These are phyloP conservation scores for Folsomia candida DNA, from an alignment of 2,888 invertebrate species.

Conservation along the genomic window DNA sequence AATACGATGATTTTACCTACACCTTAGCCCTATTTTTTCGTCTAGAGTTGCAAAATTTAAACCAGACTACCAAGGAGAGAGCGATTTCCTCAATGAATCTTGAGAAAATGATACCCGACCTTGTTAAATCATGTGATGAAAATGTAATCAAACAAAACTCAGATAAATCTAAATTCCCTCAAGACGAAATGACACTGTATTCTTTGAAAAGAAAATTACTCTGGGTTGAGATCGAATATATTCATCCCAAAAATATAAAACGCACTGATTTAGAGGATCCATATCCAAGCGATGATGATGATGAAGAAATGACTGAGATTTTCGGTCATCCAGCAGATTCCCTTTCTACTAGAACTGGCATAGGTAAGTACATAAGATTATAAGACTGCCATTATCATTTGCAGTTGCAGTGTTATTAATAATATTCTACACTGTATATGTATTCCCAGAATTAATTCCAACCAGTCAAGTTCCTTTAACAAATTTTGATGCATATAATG, in stretches of 20 bases:
- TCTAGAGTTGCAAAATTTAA: neutral
- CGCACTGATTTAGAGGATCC: neutral
- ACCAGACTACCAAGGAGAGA: neutral
- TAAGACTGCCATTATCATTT: neutral
- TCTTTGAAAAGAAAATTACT: neutral
- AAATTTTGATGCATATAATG: constrained; percentile 21
- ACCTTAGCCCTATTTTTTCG: too few species aligned
- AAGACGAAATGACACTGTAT: neutral
- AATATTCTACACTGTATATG: too few species aligned
- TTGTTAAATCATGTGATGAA: neutral
- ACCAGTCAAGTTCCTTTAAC: constrained; percentile 10
- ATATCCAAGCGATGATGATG: neutral
- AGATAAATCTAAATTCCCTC: neutral
- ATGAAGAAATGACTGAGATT: neutral
- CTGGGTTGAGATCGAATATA: neutral
- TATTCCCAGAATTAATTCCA: constrained; percentile 6
- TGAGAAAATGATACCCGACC: neutral
- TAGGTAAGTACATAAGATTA: neutral
- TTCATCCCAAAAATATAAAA: neutral
- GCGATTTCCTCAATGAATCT: neutral
- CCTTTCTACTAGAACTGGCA: neutral
- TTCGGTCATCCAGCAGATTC: neutral
- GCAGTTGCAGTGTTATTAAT: neutral
- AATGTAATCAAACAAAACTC: too few species aligned
- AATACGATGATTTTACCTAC: too few species aligned